A percentile compares a stretch with the other conserved stretches of the same genome.
Evolutionary conservation across 1,140 invertebrate genomes (phyloP).

Genomic region (Drosophila lowei): DNA sequence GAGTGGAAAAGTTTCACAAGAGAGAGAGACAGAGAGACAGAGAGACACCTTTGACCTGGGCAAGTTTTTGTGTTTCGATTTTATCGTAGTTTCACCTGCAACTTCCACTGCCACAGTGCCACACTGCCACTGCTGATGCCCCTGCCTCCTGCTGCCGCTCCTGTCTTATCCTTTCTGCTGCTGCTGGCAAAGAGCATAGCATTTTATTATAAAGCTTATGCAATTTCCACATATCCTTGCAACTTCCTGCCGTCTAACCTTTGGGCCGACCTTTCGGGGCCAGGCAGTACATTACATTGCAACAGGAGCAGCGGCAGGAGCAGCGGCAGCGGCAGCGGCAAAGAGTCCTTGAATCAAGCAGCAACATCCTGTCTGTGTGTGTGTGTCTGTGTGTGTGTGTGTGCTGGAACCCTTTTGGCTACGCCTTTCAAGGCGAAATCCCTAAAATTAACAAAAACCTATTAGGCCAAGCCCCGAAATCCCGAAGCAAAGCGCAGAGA

Average conservation of each 20-base stretch:
- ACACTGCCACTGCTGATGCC: not conserved
- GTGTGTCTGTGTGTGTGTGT: too few species aligned
- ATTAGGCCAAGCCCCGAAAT: conserved; percentile 66
- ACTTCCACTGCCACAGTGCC: too few species aligned
- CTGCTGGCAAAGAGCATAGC: conserved; percentile 21
- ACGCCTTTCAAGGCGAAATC: conserved; percentile 21
- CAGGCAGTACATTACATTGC: conserved; percentile 31
- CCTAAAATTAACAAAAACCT: conserved; percentile 80
- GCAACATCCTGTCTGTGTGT: not conserved
- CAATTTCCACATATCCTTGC: conserved; percentile 71
- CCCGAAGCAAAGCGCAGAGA: conserved; percentile 34
- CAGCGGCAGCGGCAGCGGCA: conserved; percentile 3
- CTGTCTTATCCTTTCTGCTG: conserved; percentile 11
- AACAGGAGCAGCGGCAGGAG: not conserved
- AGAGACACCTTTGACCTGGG: conserved; percentile 55
- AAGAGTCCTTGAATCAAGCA: conserved; percentile 12
- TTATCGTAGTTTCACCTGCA: conserved; percentile 13
- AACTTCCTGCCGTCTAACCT: conserved; percentile 17
- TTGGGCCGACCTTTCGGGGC: conserved; percentile 1
- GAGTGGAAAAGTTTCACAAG: conserved; percentile 36
- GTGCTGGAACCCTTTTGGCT: conserved; percentile 39
- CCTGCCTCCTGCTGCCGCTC: not conserved
- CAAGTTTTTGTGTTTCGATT: conserved; percentile 51
- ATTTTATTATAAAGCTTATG: conserved; percentile 73
- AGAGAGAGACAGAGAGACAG: conserved; percentile 32